Conservation (phyloP, 1,140 invertebrate genomes). For the Bombus pyrosoma region DNA sequence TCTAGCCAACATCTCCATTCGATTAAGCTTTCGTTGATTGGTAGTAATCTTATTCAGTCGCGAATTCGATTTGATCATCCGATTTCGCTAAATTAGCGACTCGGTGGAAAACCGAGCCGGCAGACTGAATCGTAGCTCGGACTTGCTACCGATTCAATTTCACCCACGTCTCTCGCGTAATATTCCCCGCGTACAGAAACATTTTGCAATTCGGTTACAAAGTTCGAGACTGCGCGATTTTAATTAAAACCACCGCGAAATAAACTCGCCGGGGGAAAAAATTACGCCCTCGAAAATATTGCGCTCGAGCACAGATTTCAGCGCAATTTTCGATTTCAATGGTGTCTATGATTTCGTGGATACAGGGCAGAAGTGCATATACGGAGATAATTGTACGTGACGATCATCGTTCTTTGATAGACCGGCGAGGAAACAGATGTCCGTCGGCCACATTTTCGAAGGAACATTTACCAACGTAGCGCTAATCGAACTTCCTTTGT, state of each 20-base stretch:
- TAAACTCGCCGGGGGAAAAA: background rate
- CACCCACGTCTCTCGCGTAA: background rate
- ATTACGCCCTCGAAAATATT: background rate
- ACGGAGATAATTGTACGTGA: no score
- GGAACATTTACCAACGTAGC: no score
- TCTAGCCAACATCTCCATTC: background rate
- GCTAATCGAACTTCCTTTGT: no score
- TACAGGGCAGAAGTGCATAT: no score
- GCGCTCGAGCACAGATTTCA: background rate
- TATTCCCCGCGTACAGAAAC: background rate
- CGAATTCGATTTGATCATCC: slow-evolving; percentile 1
- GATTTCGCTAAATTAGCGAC: background rate
- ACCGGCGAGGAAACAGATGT: no score
- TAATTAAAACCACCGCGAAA: background rate
- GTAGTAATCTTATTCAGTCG: background rate
- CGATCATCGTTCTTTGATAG: no score
- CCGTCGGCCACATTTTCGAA: no score
- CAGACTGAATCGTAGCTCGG: background rate
- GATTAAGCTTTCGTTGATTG: background rate
- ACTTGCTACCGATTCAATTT: background rate
- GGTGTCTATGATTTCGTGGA: background rate
- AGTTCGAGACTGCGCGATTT: background rate
- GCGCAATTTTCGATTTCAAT: background rate
- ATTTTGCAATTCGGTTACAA: slow-evolving; percentile 1
- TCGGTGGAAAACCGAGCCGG: background rate